Evolutionary conservation across 1,140 invertebrate genomes (phyloP).

Genomic region (Lysiphlebus fabarum): DNA sequence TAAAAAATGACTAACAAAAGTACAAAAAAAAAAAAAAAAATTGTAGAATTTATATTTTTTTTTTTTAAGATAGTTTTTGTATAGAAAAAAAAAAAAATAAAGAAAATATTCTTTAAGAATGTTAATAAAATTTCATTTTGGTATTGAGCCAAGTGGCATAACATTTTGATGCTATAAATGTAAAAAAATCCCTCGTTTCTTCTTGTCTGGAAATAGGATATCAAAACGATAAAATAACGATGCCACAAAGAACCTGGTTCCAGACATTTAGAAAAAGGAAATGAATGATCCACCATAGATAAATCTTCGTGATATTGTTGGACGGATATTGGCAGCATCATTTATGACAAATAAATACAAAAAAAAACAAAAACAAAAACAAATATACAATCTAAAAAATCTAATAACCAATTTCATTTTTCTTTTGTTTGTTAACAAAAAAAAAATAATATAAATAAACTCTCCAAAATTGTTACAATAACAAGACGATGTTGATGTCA

Average conservation of each 20-base stretch:
- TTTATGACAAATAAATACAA: not conserved
- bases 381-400: not conserved
- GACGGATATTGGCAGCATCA: slow-evolving; percentile 25
- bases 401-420: not conserved
- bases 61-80: slow-evolving; percentile 13
- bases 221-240: slow-evolving; percentile 21
- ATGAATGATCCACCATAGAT: slow-evolving; percentile 7
- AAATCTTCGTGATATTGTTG: slow-evolving; percentile 12
- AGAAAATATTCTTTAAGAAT: slow-evolving; percentile 19
- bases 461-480: slow-evolving; percentile 9
- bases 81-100: slow-evolving; percentile 2
- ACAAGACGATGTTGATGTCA: slow-evolving; percentile 7
- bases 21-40: slow-evolving; percentile 9
- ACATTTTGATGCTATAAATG: slow-evolving; percentile 1
- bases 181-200: too few relatives aligned
- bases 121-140: slow-evolving; percentile 28
- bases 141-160: slow-evolving; percentile 24
- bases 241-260: slow-evolving; percentile 15
- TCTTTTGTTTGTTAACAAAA: slow-evolving; percentile 5
- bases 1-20: slow-evolving; percentile 2
- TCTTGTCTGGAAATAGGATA: not conserved
- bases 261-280: not conserved
- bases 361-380: too few relatives aligned
- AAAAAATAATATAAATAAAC: slow-evolving; percentile 3
- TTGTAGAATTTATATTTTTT: slow-evolving; percentile 6